Base-by-base conservation (phyloP, 2,113 vertebrate genomes). In the Paracanthobrama guichenoti region DNA sequence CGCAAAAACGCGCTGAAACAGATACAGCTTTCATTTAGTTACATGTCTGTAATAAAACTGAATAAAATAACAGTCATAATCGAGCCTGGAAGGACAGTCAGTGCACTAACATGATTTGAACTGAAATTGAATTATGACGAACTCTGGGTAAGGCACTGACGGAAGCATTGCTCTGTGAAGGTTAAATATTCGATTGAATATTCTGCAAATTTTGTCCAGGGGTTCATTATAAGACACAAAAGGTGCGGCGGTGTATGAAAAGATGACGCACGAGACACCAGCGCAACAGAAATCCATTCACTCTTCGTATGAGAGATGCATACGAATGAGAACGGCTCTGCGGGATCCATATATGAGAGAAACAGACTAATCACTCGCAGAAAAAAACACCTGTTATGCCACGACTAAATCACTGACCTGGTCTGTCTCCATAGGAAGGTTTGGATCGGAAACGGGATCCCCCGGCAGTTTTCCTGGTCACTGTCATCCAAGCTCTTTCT, bases 371-470 rank as follows among this genome's bases (percentile, higher is more conserved):
- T 35, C 67, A 39, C 66, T 73, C 66, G 2, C 18, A 5, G 59
- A 79, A 85, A 50, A 50, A 16, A 86, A 89, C 83, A 86, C 89
- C 87, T 88, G 82, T 88, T 84, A 84, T 88, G 62, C 53, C 76
- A 55, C n/a, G 50, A 28, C 35, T 55, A 84, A 79, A 66, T 28
- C 87, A 91, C 96, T 91, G 89, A 99, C 98, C 98, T 99, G 93
- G 98, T 99, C 79, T 99, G 98, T 90, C 98, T 95, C 98, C 98
- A 99, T 0, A 99, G 90, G 92, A 99, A 99, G 94, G 97, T 99
- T 95, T 99, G 98, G 91, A 99, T 99, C 75, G 98, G 97, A 81
- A 99, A 96, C 39, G 98, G 98, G 88, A 99, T 95, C 79, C 97
- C 98, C 71, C 96, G 95, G 90, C 96, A 94, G 88, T 96, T 94